phyloP scores from a whole-genome alignment of 2,888 invertebrate species.

The Metellina segmentata region DNA sequence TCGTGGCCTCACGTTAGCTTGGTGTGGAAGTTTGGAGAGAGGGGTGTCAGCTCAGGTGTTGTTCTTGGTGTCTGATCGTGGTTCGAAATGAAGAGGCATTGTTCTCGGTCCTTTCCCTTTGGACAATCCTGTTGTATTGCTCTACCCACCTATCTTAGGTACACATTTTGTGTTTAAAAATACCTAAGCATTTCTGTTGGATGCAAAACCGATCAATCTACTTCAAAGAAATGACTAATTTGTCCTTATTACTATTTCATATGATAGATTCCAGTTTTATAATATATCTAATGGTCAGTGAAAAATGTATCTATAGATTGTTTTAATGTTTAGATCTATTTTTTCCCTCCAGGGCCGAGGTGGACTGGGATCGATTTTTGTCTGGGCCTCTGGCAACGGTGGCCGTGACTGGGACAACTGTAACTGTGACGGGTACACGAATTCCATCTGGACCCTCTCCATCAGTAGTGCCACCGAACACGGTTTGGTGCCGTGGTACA shows the following conservation, averaged over 20 bases:
- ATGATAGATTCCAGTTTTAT: background rate
- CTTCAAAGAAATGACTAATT: background rate
- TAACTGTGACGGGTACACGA: conserved; percentile 99
- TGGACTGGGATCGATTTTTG: conserved; percentile 89
- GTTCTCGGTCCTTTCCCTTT: too few relatives aligned
- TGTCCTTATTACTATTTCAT: background rate
- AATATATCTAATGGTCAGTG: too few relatives aligned
- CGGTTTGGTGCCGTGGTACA: conserved; percentile 94
- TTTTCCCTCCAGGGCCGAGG: conserved; percentile 71
- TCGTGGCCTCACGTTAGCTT: too few relatives aligned
- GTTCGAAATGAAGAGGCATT: too few relatives aligned
- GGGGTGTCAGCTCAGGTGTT: too few relatives aligned
- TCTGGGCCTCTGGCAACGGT: conserved; percentile 99
- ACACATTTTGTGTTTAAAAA: too few relatives aligned
- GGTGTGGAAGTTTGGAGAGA: too few relatives aligned
- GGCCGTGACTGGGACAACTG: conserved; percentile 97
- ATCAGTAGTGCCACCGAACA: conserved; percentile 95
- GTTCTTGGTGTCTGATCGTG: too few relatives aligned
- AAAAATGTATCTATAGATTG: background rate
- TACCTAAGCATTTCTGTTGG: too few relatives aligned
- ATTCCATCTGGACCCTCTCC: conserved; percentile 98
- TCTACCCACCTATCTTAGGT: too few relatives aligned
- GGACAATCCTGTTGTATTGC: too few relatives aligned
- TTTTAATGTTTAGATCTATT: background rate
- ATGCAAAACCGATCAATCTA: too few relatives aligned